These are phyloP conservation scores for Archilochus colubris DNA, from an alignment of 2,113 vertebrate genomes.

Conservation along the genomic window DNA sequence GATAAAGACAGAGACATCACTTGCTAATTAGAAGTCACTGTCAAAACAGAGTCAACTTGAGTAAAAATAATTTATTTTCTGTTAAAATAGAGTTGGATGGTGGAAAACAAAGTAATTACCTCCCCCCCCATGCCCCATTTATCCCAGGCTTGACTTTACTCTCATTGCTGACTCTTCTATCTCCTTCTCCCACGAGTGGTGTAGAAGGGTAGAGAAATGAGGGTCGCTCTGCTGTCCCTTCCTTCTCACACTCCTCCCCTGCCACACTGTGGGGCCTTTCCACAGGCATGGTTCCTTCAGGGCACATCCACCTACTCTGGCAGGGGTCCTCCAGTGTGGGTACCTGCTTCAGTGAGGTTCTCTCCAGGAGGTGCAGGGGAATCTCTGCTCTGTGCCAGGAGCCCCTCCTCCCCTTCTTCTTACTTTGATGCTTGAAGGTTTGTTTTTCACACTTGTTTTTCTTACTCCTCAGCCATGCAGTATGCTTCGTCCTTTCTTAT, in stretches of 20 bases:
- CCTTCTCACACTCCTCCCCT: neutral
- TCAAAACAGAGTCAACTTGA: neutral
- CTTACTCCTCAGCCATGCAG: neutral
- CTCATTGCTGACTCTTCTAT: neutral
- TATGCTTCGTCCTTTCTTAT: neutral
- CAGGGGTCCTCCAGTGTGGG: neutral
- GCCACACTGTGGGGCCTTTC: neutral
- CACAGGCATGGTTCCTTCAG: accelerated
- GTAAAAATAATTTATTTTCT: neutral
- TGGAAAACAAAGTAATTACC: neutral
- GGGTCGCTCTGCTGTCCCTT: neutral
- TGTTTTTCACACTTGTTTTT: neutral
- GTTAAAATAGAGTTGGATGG: neutral
- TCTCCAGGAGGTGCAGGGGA: neutral
- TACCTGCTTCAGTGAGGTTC: neutral
- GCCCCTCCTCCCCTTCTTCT: neutral
- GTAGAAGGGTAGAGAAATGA: neutral
- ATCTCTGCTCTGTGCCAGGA: neutral
- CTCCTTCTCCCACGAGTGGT: neutral
- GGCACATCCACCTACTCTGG: no score
- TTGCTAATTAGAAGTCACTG: neutral
- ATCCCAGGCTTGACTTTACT: neutral
- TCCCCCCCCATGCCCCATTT: neutral
- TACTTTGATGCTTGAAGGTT: neutral
- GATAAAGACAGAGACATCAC: neutral